Conservation (phyloP, 2,888 invertebrate genomes). For the Xylota segnis region DNA sequence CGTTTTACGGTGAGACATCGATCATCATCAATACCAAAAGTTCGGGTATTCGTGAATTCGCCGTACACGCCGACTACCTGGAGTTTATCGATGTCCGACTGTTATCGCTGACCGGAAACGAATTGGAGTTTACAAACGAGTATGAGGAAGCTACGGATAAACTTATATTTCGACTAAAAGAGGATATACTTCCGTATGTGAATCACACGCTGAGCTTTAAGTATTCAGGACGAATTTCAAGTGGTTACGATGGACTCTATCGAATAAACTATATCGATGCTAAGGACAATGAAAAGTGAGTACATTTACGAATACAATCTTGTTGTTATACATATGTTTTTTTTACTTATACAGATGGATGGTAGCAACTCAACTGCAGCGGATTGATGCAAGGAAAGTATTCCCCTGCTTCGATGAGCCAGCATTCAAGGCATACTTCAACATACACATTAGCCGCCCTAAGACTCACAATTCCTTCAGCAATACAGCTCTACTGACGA, state of each 20-base stretch:
- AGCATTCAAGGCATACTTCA: conserved; percentile 88
- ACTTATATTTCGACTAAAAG: conserved; percentile 83
- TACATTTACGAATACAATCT: neutral
- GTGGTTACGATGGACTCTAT: conserved; percentile 80
- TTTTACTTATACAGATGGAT: conserved; percentile 81
- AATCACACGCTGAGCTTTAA: conserved; percentile 85
- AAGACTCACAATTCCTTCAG: conserved; percentile 80
- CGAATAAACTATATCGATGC: conserved; percentile 79
- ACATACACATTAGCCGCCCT: conserved; percentile 87
- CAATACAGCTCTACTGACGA: conserved; percentile 78
- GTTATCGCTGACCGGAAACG: conserved; percentile 49
- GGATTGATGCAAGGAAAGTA: conserved; percentile 87
- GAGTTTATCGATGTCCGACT: conserved; percentile 70
- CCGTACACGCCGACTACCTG: conserved; percentile 84
- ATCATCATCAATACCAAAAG: conserved; percentile 85
- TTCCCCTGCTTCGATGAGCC: conserved; percentile 93
- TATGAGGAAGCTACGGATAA: conserved; percentile 82
- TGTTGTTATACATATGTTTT: neutral
- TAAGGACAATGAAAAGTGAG: conserved; percentile 77
- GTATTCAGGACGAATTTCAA: conserved; percentile 85
- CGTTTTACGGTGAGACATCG: conserved; percentile 81
- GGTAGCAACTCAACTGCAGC: conserved; percentile 88
- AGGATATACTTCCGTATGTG: conserved; percentile 80
- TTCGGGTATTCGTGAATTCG: conserved; percentile 84
- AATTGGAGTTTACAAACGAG: conserved; percentile 65